These are phyloP conservation scores for Vidua macroura DNA, from an alignment of 2,113 vertebrate species.

Conservation along the genomic window DNA sequence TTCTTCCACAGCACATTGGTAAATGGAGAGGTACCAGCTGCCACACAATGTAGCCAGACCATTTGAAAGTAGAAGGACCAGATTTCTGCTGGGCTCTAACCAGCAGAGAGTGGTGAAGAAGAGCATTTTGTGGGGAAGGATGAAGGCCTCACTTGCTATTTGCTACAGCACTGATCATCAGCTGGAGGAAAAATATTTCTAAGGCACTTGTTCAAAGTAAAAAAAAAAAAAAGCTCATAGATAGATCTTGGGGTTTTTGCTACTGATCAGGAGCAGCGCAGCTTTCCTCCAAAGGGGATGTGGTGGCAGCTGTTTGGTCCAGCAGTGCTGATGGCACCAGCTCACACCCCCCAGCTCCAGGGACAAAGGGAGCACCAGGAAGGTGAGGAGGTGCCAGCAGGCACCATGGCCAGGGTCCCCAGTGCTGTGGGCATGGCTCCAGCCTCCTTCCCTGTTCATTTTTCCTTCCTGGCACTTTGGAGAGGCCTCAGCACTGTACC, in stretches of 20 bases:
- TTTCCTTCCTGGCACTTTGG: neutral
- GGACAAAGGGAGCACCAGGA: neutral
- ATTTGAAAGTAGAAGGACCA: slow-evolving; percentile 42
- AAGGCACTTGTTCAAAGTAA: slow-evolving; percentile 94
- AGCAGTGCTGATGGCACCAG: neutral
- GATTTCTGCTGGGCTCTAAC: neutral
- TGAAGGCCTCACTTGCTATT: slow-evolving; percentile 63
- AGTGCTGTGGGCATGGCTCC: neutral
- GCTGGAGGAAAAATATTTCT: slow-evolving; percentile 67
- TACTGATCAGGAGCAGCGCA: neutral
- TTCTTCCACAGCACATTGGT: neutral
- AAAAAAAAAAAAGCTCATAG: slow-evolving; percentile 55
- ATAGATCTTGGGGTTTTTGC: neutral
- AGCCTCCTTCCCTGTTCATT: neutral
- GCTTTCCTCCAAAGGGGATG: slow-evolving; percentile 4
- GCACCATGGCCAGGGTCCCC: neutral
- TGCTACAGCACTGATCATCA: slow-evolving; percentile 65
- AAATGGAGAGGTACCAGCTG: neutral
- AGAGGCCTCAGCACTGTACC: neutral
- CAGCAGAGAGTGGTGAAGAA: neutral
- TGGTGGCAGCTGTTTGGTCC: neutral
- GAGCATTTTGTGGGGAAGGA: slow-evolving; percentile 26
- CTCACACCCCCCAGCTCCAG: neutral
- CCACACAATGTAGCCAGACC: slow-evolving; percentile 33
- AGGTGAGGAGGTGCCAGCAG: neutral